These are phyloP conservation scores for Drosophila nigromelanica DNA, from an alignment of 1,140 invertebrate genomes.

Conservation along the genomic window DNA sequence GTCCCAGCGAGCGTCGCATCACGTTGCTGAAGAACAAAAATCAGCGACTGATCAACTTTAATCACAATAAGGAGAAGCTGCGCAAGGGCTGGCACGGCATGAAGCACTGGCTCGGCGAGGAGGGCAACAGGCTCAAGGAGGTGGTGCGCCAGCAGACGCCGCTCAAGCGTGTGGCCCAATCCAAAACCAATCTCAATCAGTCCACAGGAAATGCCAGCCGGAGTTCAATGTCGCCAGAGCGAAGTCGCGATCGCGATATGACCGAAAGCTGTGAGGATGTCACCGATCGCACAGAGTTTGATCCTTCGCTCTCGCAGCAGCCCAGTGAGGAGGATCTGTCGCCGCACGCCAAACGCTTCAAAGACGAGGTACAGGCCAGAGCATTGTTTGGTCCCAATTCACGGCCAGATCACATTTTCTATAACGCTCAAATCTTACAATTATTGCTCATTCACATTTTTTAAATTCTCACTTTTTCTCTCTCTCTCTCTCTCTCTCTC, in stretches of 20 bases:
- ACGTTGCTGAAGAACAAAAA: slow-evolving; percentile 82
- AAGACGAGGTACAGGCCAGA: slow-evolving; percentile 65
- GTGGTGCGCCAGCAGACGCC: slow-evolving; percentile 85
- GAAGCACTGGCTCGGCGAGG: slow-evolving; percentile 85
- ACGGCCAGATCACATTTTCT: neutral
- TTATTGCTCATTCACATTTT: neutral
- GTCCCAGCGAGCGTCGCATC: slow-evolving; percentile 75
- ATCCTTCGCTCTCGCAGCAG: slow-evolving; percentile 55
- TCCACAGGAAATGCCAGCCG: slow-evolving; percentile 46
- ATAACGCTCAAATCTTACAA: neutral
- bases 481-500: neutral
- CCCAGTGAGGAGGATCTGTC: slow-evolving; percentile 70
- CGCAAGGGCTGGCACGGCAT: slow-evolving; percentile 85
- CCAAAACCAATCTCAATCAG: slow-evolving; percentile 65
- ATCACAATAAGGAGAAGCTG: slow-evolving; percentile 84
- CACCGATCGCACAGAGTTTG: slow-evolving; percentile 60
- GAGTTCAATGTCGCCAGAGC: slow-evolving; percentile 57
- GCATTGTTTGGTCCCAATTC: slow-evolving; percentile 48
- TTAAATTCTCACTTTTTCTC: neutral
- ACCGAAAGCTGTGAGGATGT: slow-evolving; percentile 67
- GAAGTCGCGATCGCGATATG: slow-evolving; percentile 43
- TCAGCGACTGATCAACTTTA: slow-evolving; percentile 73
- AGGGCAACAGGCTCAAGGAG: slow-evolving; percentile 84
- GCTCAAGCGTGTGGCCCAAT: slow-evolving; percentile 84
- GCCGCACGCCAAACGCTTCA: slow-evolving; percentile 69